phyloP scores from a whole-genome alignment of 2,797 vertebrate species.

The Percopsis omiscomaycus region DNA sequence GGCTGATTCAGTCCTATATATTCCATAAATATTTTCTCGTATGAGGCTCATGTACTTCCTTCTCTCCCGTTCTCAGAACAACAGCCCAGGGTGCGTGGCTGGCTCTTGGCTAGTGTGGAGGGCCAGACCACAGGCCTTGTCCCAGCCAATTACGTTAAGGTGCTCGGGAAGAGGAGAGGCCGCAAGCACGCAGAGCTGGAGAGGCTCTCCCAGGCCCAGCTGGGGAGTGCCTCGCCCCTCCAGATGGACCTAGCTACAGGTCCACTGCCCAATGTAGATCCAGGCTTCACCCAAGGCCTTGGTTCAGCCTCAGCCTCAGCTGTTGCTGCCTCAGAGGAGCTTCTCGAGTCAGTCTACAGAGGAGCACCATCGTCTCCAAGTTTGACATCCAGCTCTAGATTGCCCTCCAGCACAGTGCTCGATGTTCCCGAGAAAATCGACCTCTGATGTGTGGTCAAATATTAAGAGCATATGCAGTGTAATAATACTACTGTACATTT shows the following conservation, averaged over 20 bases:
- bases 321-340: slow-evolving; percentile 77
- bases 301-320: slow-evolving; percentile 5
- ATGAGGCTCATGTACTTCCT: slow-evolving; percentile 8
- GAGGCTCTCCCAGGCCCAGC: slow-evolving; percentile 73
- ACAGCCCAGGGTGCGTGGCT: slow-evolving; percentile 92
- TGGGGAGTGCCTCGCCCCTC: slow-evolving; percentile 34
- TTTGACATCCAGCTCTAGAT: slow-evolving; percentile 29
- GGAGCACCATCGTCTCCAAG: slow-evolving; percentile 67
- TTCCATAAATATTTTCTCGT: too few relatives aligned
- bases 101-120: slow-evolving; percentile 92
- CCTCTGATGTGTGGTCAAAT: slow-evolving; percentile 55
- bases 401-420: slow-evolving; percentile 35
- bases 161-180: slow-evolving; percentile 92
- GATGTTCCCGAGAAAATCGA: slow-evolving; percentile 66
- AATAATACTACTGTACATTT: background rate
- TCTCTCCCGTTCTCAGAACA: slow-evolving; percentile 78
- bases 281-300: slow-evolving; percentile 21
- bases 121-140: slow-evolving; percentile 90
- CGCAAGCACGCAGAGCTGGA: slow-evolving; percentile 79
- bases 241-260: slow-evolving; percentile 19
- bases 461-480: background rate
- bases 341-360: slow-evolving; percentile 86
- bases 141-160: slow-evolving; percentile 93
- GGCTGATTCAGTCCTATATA: too few relatives aligned
- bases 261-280: slow-evolving; percentile 19